Percentiles rank a stretch among this genome's conserved stretches.
These are phyloP conservation scores for Chaetura pelagica DNA, from an alignment of 2,113 vertebrate genomes.

Conservation along the genomic window DNA sequence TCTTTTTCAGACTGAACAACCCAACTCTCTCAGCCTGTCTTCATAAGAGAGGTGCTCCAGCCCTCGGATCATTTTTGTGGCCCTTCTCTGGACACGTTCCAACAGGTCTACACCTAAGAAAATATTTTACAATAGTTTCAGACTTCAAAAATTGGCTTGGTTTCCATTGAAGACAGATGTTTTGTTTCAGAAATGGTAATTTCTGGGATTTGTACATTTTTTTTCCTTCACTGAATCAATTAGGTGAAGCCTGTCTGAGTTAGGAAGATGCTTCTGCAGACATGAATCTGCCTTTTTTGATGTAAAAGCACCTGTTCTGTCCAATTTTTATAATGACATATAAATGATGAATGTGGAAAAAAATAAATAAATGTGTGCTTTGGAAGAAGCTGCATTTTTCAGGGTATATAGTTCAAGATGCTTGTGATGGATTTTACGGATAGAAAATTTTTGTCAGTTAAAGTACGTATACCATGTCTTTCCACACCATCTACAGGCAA, in stretches of 20 bases:
- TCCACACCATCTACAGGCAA: constrained; percentile 9
- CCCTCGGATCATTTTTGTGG: too few species aligned
- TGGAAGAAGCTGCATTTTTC: not conserved
- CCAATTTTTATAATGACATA: not conserved
- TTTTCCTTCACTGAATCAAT: not conserved
- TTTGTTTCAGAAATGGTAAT: not conserved
- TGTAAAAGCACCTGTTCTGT: not conserved
- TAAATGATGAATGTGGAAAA: not conserved
- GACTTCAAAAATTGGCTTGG: not conserved
- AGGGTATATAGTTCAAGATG: not conserved
- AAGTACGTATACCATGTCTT: not conserved
- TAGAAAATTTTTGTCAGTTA: not conserved
- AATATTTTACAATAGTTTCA: not conserved
- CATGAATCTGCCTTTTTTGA: not conserved
- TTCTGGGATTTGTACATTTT: not conserved
- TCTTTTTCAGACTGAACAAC: too few species aligned
- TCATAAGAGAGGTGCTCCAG: too few species aligned
- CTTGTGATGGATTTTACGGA: not conserved
- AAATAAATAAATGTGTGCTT: not conserved
- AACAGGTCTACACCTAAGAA: not conserved
- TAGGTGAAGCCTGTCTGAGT: not conserved
- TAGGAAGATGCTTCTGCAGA: not conserved
- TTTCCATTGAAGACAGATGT: not conserved
- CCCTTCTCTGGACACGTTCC: too few species aligned
- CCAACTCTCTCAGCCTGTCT: too few species aligned